Percentiles rank a stretch among this genome's conserved stretches.
Evolutionary conservation across 2,113 vertebrate species (phyloP).

Genomic region (Cephalopholis sonnerati): DNA sequence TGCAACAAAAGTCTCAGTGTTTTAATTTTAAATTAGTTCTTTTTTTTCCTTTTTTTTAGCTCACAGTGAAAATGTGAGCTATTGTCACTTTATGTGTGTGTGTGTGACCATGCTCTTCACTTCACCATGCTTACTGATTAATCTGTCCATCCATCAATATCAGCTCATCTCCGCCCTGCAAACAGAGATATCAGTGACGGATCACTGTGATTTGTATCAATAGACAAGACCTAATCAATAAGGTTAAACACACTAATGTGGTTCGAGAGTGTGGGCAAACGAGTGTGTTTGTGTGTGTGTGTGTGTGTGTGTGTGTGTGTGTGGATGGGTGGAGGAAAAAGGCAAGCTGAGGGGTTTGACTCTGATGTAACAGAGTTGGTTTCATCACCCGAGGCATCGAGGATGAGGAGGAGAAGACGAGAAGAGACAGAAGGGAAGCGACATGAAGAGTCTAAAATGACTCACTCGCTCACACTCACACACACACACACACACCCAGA

Average conservation of each 20-base stretch:
- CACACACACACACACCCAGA: conserved; percentile 26
- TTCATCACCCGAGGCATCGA: conserved; percentile 78
- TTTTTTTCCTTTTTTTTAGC: background rate
- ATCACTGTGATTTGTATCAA: conserved; percentile 64
- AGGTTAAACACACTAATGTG: conserved; percentile 74
- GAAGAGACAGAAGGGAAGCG: conserved; percentile 54
- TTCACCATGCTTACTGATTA: conserved; percentile 62
- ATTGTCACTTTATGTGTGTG: conserved; percentile 5
- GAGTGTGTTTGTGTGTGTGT: conserved; percentile 40
- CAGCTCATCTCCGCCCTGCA: conserved; percentile 60
- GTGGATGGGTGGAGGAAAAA: conserved; percentile 7
- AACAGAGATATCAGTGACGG: conserved; percentile 72
- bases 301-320: conserved; percentile 15
- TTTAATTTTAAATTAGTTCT: background rate
- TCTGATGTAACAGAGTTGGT: conserved; percentile 78
- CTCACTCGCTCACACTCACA: conserved; percentile 13
- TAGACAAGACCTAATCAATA: conserved; percentile 69
- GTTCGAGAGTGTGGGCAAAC: conserved; percentile 65
- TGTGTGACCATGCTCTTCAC: conserved; percentile 9
- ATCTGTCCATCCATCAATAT: conserved; percentile 69
- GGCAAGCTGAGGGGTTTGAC: conserved; percentile 11
- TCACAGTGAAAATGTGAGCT: background rate
- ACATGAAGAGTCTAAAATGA: conserved; percentile 71
- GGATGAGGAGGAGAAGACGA: conserved; percentile 51
- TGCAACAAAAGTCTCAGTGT: background rate